Base-by-base conservation (phyloP, 1,140 invertebrate genomes). In the Brachionus rotundiformis region DNA sequence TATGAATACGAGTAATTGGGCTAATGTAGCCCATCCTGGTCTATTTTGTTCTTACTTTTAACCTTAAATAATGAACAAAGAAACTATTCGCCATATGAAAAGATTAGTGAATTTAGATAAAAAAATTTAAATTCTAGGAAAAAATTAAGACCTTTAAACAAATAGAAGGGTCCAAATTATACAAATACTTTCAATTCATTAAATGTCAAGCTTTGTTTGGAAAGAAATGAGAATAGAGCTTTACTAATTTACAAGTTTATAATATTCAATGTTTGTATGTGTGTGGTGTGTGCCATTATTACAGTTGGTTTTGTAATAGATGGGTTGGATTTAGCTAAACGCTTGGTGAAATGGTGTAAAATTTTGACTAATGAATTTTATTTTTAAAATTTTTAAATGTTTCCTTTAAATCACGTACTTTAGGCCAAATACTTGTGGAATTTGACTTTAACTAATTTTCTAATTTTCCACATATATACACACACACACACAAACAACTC, bases 261-360 rank as follows among this genome's bases (percentile, higher is more conserved):
- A 29, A 13, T 63, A n/a, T 63, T 63, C 29, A 63, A 63, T 63
- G 61, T 63, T 29, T 63, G 25, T 33, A 33, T 29, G 61, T 63
- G 61, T 63, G 61, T 63, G 61, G 61, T 63, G 61, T 63, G 61
- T 63, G 61, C 29, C 47, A 54, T 54, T 25, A 63, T 63, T 63
- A 63, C 61, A 63, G 61, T 63, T 63, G 61, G 61, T 63, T 63
- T 63, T 63, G 61, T 63, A 63, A 63, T 31, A 63, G 29, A 63
- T 29, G 61, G 25, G 61, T n/a, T n/a, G n/a, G 61, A 63, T 63
- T 63, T 29, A 63, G 29, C 29, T 63, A 29, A 29, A 29, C 29
- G 8, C 29, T 63, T 63, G 25, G 61, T 63, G 29, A 19, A 31
- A 63, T 29, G 29, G 61, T 63, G 61, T 63, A 63, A 63, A 63